Base-by-base conservation (phyloP, 2,113 vertebrate genomes). In the Sciurus niger region DNA sequence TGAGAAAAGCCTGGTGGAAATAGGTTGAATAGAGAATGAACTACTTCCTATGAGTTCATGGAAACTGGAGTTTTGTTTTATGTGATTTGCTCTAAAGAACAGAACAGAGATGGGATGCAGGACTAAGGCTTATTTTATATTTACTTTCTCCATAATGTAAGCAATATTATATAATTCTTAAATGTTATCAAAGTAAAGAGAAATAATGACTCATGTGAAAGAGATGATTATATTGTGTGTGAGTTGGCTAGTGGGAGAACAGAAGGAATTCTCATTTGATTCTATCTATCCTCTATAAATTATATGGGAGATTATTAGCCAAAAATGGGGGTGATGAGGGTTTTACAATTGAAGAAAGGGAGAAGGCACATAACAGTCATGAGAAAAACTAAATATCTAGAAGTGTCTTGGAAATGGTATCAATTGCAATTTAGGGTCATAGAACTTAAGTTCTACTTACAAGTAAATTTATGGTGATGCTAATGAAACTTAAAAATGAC, bases 351-450 rank as follows among this genome's bases (percentile, higher is more conserved):
- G 11, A 58, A 60, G 60, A 51, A 5, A 70, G 8, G 28, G 32
- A 85, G 32, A 82, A 60, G 43, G 68, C 51, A 58, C 30, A 17
- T 76, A 85, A 40, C 12, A 40, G 11, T 58, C 10, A 60, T 74
- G 37, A 79, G 67, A 55, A 92, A 88, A 89, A 17, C 34, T 78
- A 53, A 88, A 84, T 28, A 18, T 79, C n/a, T n/a, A 84, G 72
- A 84, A 70, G 65, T 78, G 25, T 92, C 51, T 89, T 92, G 89
- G 51, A 7, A 22, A 13, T 63, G n/a, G 30, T 92, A 43, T 65
- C 20, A 24, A 43, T n/a, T 68, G 32, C 48, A 11, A 92, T 30
- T 79, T 51, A 10, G 32, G 43, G 14, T 32, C 34, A 74, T 1
- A 87, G n/a, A 83, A 83, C 28, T 63, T 82, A 90, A 86, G 34